Base-by-base conservation (phyloP, 2,888 invertebrate species). In the Leptura quadrifasciata region DNA sequence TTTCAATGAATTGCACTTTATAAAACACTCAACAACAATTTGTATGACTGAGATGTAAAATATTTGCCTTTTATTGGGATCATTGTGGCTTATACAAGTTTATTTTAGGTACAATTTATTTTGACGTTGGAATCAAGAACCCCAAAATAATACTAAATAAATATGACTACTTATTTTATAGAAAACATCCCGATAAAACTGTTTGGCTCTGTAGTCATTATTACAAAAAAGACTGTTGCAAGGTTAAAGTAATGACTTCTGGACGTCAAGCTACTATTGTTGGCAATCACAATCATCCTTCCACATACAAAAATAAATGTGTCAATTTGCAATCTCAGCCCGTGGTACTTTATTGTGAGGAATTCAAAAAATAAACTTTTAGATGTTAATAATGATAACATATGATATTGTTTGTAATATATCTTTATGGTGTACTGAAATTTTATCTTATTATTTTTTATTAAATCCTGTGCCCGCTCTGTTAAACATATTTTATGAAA, bases 111-210 rank as follows among this genome's bases (percentile, higher is more conserved):
- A 76, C 72, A 31, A 82, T 85, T 18, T 82, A 80, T 70, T 81
- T 85, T 55, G 76, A 78, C 17, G 77, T 79, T 27, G 84, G 81
- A 27, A 74, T 74, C 54, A 85, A 84, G 70, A 80, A 84, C 21
- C 83, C 85, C 8, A 84, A 83, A 78, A 80, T 86, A 61, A 81
- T 86, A 69, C 64, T 86, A 20, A 81, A 85, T 63, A 75, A 84
- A 8, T 80, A 82, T 70, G 81, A 80, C 8, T 85, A 79, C 68
- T 74, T 80, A 4, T 61, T 78, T 52, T 75, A 80, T 20, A 75
- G 76, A 61, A 75, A 76, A 47, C 72, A 69, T n/a, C 75, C 73
- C 9, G 74, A 77, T 54, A 79, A 71, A 20, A 72, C 75, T 8
- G 67, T 72, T 6, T 75, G 76, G 76, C 54, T 76, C 0, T 84